phyloP scores from a whole-genome alignment of 2,888 invertebrate species.

The Allophyes oxyacanthae region DNA sequence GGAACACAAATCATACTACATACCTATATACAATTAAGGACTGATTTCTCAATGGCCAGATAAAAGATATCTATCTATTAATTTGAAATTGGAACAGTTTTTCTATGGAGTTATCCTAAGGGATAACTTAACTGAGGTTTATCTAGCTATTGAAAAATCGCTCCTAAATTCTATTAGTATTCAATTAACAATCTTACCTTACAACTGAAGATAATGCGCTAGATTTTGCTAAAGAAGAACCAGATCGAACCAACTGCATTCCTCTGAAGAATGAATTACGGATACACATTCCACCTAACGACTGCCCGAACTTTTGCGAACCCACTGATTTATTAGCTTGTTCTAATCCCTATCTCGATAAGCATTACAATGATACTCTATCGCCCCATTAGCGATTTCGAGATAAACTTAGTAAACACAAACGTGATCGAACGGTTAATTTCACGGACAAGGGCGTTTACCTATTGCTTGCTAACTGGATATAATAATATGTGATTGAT shows the following conservation, averaged over 20 bases:
- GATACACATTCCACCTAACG: constrained; percentile 9
- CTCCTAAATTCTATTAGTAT: too few relatives aligned
- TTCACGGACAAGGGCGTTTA: constrained; percentile 75
- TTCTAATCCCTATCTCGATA: constrained; percentile 64
- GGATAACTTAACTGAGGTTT: too few relatives aligned
- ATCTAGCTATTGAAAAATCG: too few relatives aligned
- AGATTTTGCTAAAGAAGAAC: constrained; percentile 58
- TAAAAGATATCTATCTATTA: too few relatives aligned
- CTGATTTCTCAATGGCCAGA: too few relatives aligned
- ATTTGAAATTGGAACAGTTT: too few relatives aligned
- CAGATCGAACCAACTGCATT: constrained; percentile 57
- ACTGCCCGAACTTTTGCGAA: constrained; percentile 29
- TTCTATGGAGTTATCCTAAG: too few relatives aligned
- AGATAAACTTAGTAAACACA: constrained; percentile 76
- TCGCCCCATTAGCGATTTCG: constrained; percentile 74
- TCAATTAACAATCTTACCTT: constrained; percentile 64
- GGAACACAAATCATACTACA: too few relatives aligned
- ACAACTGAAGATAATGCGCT: constrained; percentile 56
- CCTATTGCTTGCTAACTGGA: constrained; percentile 31
- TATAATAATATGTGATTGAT: constrained; percentile 22
- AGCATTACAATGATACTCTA: constrained; percentile 73
- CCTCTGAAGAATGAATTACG: constrained; percentile 27
- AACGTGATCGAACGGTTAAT: constrained; percentile 73
- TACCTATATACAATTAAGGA: too few relatives aligned
- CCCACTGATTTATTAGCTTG: constrained; percentile 34